Conservation (phyloP, 2,888 invertebrate species). For the Eupithecia subfuscata region DNA sequence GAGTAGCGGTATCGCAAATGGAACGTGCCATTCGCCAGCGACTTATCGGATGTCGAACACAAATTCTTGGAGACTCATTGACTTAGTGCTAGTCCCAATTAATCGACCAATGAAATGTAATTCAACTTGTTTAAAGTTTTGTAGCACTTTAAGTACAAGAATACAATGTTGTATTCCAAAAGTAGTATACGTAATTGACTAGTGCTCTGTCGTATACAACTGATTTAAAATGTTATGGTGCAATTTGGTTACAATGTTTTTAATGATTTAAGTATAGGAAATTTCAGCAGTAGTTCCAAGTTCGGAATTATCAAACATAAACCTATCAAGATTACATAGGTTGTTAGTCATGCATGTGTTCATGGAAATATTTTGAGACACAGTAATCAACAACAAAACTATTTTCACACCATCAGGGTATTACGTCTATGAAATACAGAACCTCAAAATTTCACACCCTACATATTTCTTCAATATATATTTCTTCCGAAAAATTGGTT, state of each 20-base stretch:
- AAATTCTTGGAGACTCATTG: conserved; percentile 35
- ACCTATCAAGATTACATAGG: neutral
- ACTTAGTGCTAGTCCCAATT: conserved; percentile 25
- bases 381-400: conserved; percentile 5
- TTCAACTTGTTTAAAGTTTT: neutral
- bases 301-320: neutral
- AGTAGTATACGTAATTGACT: neutral
- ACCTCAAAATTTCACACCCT: neutral
- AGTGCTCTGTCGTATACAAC: conserved; percentile 4
- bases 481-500: neutral
- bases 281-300: neutral
- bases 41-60: conserved; percentile 39
- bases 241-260: conserved; percentile 6
- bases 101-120: conserved; percentile 11
- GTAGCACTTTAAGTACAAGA: neutral
- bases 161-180: neutral
- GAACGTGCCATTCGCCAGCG: conserved; percentile 31
- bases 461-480: neutral
- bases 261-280: neutral
- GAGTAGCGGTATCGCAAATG: conserved; percentile 35
- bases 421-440: too few species aligned
- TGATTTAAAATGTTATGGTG: conserved; percentile 18
- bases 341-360: conserved; percentile 1
- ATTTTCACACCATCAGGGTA: neutral
- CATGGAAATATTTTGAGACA: neutral